Evolutionary conservation across 2,888 invertebrate species (phyloP).

Genomic region (Ichneumoninae sp.): DNA sequence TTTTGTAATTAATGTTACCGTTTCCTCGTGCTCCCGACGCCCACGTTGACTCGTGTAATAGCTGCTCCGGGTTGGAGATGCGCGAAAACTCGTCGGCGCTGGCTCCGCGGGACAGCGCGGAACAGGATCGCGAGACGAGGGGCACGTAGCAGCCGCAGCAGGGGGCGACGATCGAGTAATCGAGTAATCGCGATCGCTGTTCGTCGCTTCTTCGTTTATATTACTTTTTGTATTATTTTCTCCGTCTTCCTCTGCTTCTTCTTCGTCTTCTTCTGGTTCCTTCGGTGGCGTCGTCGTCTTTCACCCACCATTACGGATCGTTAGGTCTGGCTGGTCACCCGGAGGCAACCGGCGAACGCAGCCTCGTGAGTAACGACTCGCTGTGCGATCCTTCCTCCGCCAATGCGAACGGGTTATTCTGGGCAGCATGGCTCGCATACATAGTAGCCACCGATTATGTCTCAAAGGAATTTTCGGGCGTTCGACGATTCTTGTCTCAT

Average conservation of each 20-base stretch:
- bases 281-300: conserved; percentile 43
- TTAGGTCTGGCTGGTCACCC: conserved; percentile 63
- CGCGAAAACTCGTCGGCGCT: conserved; percentile 49
- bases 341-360: conserved; percentile 50
- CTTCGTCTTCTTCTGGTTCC: conserved; percentile 14
- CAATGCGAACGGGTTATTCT: conserved; percentile 31
- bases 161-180: conserved; percentile 51
- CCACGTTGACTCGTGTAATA: conserved; percentile 58
- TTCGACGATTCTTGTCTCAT: conserved; percentile 56
- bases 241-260: conserved; percentile 15
- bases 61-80: conserved; percentile 44
- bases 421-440: conserved; percentile 50
- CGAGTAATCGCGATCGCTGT: conserved; percentile 55
- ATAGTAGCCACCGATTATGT: conserved; percentile 56
- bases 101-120: conserved; percentile 6
- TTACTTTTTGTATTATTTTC: conserved; percentile 1
- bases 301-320: conserved; percentile 62
- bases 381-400: conserved; percentile 27
- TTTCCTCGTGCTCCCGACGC: conserved; percentile 53
- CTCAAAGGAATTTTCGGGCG: conserved; percentile 52
- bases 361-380: conserved; percentile 50
- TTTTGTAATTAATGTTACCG: conserved; percentile 60
- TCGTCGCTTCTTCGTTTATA: conserved; percentile 47
- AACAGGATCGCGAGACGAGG: conserved; percentile 26
- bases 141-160: conserved; percentile 5